Evolutionary conservation across 2,888 invertebrate genomes (phyloP), one percentile per base, ranked within the genome.

Genomic region (Cosmopolites sordidus): DNA sequence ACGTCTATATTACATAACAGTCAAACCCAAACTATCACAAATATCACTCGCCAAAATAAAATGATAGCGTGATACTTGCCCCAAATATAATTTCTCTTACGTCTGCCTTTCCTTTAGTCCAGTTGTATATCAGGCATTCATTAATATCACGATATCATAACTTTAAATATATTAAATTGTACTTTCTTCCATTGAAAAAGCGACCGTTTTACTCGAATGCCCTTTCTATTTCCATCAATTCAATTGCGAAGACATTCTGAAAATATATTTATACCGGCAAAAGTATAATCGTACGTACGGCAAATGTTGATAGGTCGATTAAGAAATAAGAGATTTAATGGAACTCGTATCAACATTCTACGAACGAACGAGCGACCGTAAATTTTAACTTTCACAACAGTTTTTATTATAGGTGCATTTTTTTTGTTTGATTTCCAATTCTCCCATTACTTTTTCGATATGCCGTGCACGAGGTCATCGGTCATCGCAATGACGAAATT

Each of bases 401-500:
- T 33, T 33, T 33, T 33, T 33, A 9, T 33, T 11, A 4, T 12
- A n/a, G 3, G 33, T 11, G 33, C 11, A 33, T 5, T 33, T 33
- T 12, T 33, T 33, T 6, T 33, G 33, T 12, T 12, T 4, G 33
- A 8, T 22, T 22, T 22, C 22, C 22, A 22, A 22, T 22, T 22
- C n/a, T n/a, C 27, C 6, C 27, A 6, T 27, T 27, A 27, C 9
- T 27, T 27, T 27, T 27, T 27, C 9, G 33, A 12, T 11, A 4
- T 33, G n/a, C 11, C 5, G 33, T 33, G 33, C 33, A 5, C 33
- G 33, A 33, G 33, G 33, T 33, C 33, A 11, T 33, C 33, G 33
- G 33, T 33, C 33, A 33, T 12, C n/a, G 33, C n/a, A 33, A 33
- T 33, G 33, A 33, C 33, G n/a, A 33, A 33, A 9, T 33, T n/a